phyloP scores from a whole-genome alignment of 2,797 vertebrate genomes.

The Hydrophis major region DNA sequence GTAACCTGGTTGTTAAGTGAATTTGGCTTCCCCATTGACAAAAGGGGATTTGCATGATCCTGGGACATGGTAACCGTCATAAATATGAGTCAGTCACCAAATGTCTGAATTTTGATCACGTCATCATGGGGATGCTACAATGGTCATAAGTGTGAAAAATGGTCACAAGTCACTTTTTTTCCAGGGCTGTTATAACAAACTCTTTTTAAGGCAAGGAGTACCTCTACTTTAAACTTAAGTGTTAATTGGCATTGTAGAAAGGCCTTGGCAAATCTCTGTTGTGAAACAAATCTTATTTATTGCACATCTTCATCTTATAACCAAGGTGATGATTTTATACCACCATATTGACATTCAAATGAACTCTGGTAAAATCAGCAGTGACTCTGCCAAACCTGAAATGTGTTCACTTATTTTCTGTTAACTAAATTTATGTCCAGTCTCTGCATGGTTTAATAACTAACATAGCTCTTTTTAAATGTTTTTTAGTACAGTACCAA shows the following conservation, averaged over 20 bases:
- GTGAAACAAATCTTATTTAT: slow-evolving; percentile 39
- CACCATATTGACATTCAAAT: slow-evolving; percentile 51
- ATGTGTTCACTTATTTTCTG: slow-evolving; percentile 38
- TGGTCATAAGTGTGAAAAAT: not conserved
- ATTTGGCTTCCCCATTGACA: not conserved
- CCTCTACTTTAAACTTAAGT: slow-evolving; percentile 9
- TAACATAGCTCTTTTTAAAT: slow-evolving; percentile 49
- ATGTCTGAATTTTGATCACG: not conserved
- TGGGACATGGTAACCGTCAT: not conserved
- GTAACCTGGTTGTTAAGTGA: not conserved
- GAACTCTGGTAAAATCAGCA: slow-evolving; percentile 48
- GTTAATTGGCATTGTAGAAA: slow-evolving; percentile 47
- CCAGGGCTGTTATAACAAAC: not conserved
- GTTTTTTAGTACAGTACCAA: slow-evolving; percentile 36
- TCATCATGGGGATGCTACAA: not conserved
- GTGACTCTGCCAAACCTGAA: slow-evolving; percentile 41
- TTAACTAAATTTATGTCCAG: slow-evolving; percentile 56
- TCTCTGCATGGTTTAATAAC: slow-evolving; percentile 47
- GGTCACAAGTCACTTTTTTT: not conserved
- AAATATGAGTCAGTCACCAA: not conserved
- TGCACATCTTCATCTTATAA: slow-evolving; percentile 48
- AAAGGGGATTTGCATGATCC: not conserved
- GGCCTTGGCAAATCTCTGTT: slow-evolving; percentile 18
- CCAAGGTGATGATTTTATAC: slow-evolving; percentile 52
- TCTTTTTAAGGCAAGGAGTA: not conserved